Evolutionary conservation across 2,888 invertebrate species (phyloP).

Genomic region (Campopleginae sp.): DNA sequence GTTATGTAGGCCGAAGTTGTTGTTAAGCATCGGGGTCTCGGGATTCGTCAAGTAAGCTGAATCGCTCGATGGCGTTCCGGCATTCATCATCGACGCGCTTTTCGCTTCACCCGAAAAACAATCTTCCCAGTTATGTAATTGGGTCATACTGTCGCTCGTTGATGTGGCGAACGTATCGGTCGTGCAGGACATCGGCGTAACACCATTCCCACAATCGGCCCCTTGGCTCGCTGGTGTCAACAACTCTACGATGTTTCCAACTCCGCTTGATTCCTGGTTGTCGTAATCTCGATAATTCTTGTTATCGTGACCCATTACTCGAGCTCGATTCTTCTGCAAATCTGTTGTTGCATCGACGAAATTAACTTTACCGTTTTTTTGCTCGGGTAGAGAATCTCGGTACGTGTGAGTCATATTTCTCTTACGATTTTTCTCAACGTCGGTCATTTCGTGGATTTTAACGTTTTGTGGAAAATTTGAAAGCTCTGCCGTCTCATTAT

Average conservation of each 20-base stretch:
- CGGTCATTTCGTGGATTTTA: conserved; percentile 62
- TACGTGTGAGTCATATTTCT: conserved; percentile 72
- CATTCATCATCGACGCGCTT: conserved; percentile 63
- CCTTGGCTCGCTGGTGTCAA: conserved; percentile 35
- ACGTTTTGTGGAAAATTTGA: conserved; percentile 10
- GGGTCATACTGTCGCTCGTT: conserved; percentile 73
- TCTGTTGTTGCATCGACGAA: conserved; percentile 69
- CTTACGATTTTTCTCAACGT: conserved; percentile 74
- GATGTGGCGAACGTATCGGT: conserved; percentile 80
- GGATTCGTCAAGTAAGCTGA: conserved; percentile 30
- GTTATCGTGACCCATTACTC: conserved; percentile 67
- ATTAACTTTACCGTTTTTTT: conserved; percentile 5
- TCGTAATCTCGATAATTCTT: conserved; percentile 57
- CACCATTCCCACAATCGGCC: conserved; percentile 42
- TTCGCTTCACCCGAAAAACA: conserved; percentile 74
- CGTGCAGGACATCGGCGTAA: conserved; percentile 82
- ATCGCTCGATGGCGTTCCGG: conserved; percentile 62
- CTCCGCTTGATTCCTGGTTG: conserved; percentile 6
- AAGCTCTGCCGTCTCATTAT: not conserved
- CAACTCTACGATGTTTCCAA: conserved; percentile 4
- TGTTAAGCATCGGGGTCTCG: conserved; percentile 24
- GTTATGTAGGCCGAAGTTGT: conserved; percentile 60
- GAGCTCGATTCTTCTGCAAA: conserved; percentile 66
- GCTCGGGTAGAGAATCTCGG: not conserved
- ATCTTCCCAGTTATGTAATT: conserved; percentile 74